Conservation (phyloP, 1,140 invertebrate species). For the Rhagoletis pomonella region DNA sequence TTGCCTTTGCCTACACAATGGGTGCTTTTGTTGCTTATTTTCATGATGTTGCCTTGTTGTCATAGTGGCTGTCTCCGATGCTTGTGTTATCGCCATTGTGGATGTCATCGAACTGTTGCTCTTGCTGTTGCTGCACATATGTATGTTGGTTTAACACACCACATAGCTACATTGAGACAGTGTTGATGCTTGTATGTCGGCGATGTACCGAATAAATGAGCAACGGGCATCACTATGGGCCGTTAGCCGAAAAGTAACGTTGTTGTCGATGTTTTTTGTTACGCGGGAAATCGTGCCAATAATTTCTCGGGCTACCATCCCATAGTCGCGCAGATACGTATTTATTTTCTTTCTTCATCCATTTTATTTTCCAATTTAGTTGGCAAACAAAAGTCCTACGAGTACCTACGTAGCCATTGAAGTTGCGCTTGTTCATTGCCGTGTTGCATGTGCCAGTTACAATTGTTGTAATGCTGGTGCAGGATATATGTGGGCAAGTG, state of each 20-base stretch:
- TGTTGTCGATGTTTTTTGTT: neutral
- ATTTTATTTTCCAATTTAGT: neutral
- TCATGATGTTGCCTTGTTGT: neutral
- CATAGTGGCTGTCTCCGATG: constrained; percentile 5
- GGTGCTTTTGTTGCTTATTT: constrained; percentile 23
- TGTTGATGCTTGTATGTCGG: neutral
- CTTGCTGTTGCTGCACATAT: neutral
- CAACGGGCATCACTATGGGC: neutral
- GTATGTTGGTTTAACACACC: neutral
- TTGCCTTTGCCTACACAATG: constrained; percentile 1
- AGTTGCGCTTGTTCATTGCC: neutral
- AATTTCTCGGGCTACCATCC: neutral
- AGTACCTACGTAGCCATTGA: neutral
- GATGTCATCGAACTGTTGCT: constrained; percentile 22
- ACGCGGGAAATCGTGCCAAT: constrained; percentile 3
- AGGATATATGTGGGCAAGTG: neutral
- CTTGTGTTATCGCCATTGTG: neutral
- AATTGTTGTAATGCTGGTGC: neutral
- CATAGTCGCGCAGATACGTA: neutral
- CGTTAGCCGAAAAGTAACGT: neutral
- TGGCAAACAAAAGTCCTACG: neutral
- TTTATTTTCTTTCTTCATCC: neutral
- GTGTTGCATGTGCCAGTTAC: neutral
- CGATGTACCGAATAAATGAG: neutral
- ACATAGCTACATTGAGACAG: neutral